Base-by-base conservation (phyloP, 1,140 invertebrate genomes). In the Cotesia vestalis region DNA sequence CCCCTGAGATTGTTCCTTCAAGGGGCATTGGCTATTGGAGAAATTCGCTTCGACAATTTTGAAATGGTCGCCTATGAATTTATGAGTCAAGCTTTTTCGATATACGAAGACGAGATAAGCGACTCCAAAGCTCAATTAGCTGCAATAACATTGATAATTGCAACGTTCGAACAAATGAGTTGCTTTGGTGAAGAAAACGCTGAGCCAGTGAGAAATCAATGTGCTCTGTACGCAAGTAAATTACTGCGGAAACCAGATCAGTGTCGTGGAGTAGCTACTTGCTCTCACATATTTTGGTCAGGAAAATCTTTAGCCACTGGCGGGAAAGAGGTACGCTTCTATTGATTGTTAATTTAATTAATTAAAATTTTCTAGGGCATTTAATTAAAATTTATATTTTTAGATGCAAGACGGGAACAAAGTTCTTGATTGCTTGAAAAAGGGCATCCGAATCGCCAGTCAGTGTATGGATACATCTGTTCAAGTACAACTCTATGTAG, bases 41-140 rank as follows among this genome's bases (percentile, higher is more conserved):
- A 95, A 84, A 97, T 99, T 67, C 90, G 91, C 4, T 99, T 98
- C 85, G 94, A 97, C 75, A 97, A 97, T 83, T 94, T 96, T 82
- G 97, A 99, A 87, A 95, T 96, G 52, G 94, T 99, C 0, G 96
- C 97, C 0, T 99, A 99, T 86, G 98, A 99, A 85, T 99, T 98
- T 81, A 93, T 99, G 81, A 98, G 98, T 34, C 97, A 99, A 90
- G 96, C 96, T 0, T 99, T 99, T 85, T 96, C 96, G 0, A 88
- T 99, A 63, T 99, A 99, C 80, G 98, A 99, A 85, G 98, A 99
- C 83, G 98, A 99, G 87, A 98, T 99, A 78, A 96, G 95, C 5
- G 98, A 99, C 81, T 98, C 96, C 61, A 98, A 98, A 84, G 95
- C 97, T 36, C 98, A 99, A 84, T 86, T 99, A 60, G 94, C 96